Evolutionary conservation across 1,140 invertebrate genomes (phyloP), one percentile per base, ranked within the genome.

Genomic region (Drosophila fuyamai): DNA sequence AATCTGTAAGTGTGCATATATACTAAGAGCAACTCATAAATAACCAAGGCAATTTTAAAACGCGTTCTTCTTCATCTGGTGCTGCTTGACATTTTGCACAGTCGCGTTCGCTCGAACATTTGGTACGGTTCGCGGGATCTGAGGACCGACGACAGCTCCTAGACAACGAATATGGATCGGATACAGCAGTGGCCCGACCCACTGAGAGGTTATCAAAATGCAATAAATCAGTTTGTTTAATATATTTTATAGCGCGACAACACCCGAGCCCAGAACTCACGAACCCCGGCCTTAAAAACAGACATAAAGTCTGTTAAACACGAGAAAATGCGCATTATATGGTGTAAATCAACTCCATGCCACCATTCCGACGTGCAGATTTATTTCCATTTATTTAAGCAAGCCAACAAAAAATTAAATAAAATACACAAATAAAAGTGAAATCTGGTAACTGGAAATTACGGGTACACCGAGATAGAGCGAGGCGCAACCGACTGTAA

Each of bases 241-340:
- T 88, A 76, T 76, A 86, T 82, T 88, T 83, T 76, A 83, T 83
- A 73, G 75, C 72, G 47, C 47, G 47, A 55, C 79, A 63, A 82
- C 79, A 86, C 79, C 75, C 78, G 50, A 75, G 47, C 53, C 9
- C 36, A 53, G 53, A 51, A 23, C 38, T 57, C 44, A 53, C 54
- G 46, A 54, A 55, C 38, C 27, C 62, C 53, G 71, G 73, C 38
- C 70, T 65, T 76, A 86, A 79, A 76, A 82, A 86, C 83, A 88
- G 76, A 89, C 83, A 89, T 88, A 83, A 89, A 84, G 79, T 88
- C 80, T 89, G 83, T 89, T 89, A 80, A 88, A 77, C 84, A 88
- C 60, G 63, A 74, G 76, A 80, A 83, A 89, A 80, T 81, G 76
- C 72, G 79, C 80, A 77, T 89, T 80, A 89, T 77, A 77, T 59